Conservation (phyloP, 2,797 vertebrate species). For the Apodemus agrarius region DNA sequence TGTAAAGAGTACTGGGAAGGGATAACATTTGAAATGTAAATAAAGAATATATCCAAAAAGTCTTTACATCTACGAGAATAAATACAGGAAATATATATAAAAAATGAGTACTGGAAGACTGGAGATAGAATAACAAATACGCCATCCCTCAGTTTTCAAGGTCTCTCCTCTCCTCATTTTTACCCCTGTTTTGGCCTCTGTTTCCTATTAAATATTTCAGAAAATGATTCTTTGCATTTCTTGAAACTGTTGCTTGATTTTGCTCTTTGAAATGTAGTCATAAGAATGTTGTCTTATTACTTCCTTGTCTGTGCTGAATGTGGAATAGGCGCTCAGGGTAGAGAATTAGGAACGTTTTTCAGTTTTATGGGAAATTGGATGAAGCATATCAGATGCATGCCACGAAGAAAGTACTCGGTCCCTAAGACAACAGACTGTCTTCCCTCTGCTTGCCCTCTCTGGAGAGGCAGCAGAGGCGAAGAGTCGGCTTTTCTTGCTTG, state of each 20-base stretch:
- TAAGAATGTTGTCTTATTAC: conserved; percentile 47
- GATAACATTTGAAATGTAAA: no score
- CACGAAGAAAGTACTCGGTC: conserved; percentile 22
- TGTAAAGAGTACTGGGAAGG: background rate
- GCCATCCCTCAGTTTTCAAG: background rate
- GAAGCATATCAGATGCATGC: background rate
- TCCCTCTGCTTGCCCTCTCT: background rate
- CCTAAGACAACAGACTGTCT: background rate
- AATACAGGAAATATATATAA: no score
- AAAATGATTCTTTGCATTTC: conserved; percentile 25
- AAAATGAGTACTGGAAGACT: background rate
- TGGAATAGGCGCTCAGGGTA: background rate
- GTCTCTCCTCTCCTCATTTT: background rate
- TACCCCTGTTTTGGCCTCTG: conserved; percentile 14
- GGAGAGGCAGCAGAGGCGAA: background rate
- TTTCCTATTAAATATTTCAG: conserved; percentile 52
- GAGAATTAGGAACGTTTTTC: conserved; percentile 48
- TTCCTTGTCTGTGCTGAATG: conserved; percentile 2
- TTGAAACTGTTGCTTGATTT: conserved; percentile 48
- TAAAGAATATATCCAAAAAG: no score
- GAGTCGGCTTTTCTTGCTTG: background rate
- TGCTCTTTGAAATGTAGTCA: background rate
- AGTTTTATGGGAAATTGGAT: conserved; percentile 3
- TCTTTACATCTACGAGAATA: no score
- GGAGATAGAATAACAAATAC: conserved; percentile 20